Conservation (phyloP, 2,113 vertebrate species). For the Sapayoa aenigma region DNA sequence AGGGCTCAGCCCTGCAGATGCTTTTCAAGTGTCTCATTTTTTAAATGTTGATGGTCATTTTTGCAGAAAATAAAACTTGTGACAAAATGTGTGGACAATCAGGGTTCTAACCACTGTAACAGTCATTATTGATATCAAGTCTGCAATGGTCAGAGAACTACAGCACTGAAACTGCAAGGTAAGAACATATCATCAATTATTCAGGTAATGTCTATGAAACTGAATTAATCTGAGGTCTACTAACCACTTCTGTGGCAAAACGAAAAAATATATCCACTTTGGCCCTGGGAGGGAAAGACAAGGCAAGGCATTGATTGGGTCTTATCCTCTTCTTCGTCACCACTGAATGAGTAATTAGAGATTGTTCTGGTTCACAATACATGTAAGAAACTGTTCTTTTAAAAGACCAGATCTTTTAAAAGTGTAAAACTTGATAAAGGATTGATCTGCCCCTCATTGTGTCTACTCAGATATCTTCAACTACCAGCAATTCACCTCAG, state of each 20-base stretch:
- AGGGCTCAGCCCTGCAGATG: background rate
- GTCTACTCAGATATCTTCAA: background rate
- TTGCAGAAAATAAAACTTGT: background rate
- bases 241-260: background rate
- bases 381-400: background rate
- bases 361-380: background rate
- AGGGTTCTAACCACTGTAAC: background rate
- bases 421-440: background rate
- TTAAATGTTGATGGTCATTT: background rate
- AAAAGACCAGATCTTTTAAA: background rate
- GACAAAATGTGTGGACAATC: background rate
- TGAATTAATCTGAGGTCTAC: background rate
- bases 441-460: background rate
- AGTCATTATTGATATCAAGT: background rate
- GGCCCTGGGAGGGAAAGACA: background rate
- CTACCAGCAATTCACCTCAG: background rate
- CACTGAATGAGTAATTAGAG: background rate
- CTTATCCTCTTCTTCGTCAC: background rate
- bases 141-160: background rate
- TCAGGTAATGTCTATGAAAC: background rate
- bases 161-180: background rate
- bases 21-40: background rate
- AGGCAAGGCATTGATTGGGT: background rate
- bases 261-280: background rate
- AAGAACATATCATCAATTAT: background rate